A percentile compares a stretch with the other conserved stretches of the same genome.
These are phyloP conservation scores for Ptiloglossa arizonensis DNA, from an alignment of 1,140 invertebrate genomes.

Conservation along the genomic window DNA sequence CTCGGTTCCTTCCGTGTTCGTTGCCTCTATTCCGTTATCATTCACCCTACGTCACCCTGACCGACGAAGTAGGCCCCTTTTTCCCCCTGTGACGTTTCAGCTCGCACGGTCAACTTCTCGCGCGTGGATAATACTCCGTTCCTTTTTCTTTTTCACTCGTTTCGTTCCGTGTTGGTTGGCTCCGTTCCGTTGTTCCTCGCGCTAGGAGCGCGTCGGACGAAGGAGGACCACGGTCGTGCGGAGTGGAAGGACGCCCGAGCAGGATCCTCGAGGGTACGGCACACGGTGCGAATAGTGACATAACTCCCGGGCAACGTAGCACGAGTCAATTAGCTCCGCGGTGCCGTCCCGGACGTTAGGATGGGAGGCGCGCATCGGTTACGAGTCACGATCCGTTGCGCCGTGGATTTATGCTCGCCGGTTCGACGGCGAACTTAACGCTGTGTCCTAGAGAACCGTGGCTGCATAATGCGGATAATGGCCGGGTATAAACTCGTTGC, in stretches of 20 bases:
- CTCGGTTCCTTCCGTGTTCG: too few relatives aligned
- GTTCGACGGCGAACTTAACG: slow-evolving; percentile 30
- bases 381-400: slow-evolving; percentile 44
- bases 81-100: too few relatives aligned
- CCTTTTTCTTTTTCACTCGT: too few relatives aligned
- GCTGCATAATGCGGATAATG: slow-evolving; percentile 44
- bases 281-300: slow-evolving; percentile 35
- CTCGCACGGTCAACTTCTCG: too few relatives aligned
- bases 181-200: background rate
- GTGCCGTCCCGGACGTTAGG: slow-evolving; percentile 24
- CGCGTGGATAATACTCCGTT: too few relatives aligned
- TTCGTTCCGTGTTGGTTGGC: background rate
- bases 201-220: background rate
- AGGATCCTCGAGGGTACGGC: background rate
- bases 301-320: slow-evolving; percentile 33
- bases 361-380: slow-evolving; percentile 25
- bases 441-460: slow-evolving; percentile 2
- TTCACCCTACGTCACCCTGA: too few relatives aligned
- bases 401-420: slow-evolving; percentile 45
- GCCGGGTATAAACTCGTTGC: slow-evolving; percentile 40
- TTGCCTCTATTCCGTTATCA: too few relatives aligned
- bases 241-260: background rate
- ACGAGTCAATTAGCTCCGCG: slow-evolving; percentile 48
- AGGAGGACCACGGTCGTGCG: too few relatives aligned
- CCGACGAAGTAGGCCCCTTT: too few relatives aligned